Percentiles rank a stretch among this genome's conserved stretches.
phyloP scores from a whole-genome alignment of 2,113 vertebrate species.

The Cyphomyrus discorhynchus region DNA sequence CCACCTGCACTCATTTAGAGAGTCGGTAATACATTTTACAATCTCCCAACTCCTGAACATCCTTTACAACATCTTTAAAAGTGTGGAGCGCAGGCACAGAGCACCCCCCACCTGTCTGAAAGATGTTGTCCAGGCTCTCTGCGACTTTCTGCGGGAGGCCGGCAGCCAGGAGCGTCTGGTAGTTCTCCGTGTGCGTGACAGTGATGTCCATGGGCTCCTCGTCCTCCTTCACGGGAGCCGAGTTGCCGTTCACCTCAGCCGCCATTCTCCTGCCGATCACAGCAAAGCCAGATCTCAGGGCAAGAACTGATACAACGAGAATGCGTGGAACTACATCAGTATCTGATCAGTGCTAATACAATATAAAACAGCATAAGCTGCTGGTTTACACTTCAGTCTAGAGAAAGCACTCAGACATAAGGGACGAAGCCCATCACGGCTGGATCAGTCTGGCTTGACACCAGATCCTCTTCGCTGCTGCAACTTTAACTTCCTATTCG shows the following conservation, averaged over 20 bases:
- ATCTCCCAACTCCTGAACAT: not conserved
- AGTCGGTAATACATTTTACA: not conserved
- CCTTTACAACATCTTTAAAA: not conserved
- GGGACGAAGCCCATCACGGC: not conserved
- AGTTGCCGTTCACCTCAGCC: constrained; percentile 97
- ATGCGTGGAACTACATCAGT: not conserved
- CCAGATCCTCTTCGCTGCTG: not conserved
- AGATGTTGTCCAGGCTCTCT: constrained; percentile 96
- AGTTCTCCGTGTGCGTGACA: constrained; percentile 85
- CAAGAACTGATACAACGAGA: not conserved
- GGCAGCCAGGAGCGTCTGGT: constrained; percentile 89
- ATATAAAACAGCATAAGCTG: not conserved
- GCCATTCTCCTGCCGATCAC: constrained; percentile 71
- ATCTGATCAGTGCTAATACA: not conserved
- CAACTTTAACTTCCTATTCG: not conserved
- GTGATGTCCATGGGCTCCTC: constrained; percentile 95
- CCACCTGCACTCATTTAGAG: not conserved
- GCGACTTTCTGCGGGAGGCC: constrained; percentile 95
- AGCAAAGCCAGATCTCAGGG: not conserved
- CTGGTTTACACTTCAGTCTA: not conserved
- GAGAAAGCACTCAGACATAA: not conserved
- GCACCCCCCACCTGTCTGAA: constrained; percentile 80
- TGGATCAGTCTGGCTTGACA: not conserved
- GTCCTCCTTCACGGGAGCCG: constrained; percentile 86
- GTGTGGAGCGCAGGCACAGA: not conserved